Base-by-base conservation (phyloP, 2,888 invertebrate genomes). In the Periphyllus acericola region DNA sequence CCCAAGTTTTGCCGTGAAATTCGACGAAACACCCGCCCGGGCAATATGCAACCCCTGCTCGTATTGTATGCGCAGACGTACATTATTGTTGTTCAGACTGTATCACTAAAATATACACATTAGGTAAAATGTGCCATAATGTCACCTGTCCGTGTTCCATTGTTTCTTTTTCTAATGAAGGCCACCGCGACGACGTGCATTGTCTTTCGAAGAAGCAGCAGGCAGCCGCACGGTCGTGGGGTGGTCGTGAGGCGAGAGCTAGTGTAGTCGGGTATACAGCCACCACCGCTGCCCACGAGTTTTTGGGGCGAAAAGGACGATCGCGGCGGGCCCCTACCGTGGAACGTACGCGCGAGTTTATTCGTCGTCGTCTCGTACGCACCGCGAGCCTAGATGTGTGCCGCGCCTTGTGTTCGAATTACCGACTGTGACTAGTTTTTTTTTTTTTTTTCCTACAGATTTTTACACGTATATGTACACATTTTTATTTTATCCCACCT, bases 331-430 rank as follows among this genome's bases (percentile, higher is more conserved):
- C 29, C 29, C 19, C 46, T 40, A 71, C 71, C 52, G 19, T 79
- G 34, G 52, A 71, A 71, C n/a, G 19, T 60, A 60, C 25, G 4
- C 14, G 17, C 17, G 11, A n/a, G n/a, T n/a, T n/a, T n/a, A n/a
- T n/a, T n/a, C n/a, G n/a, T n/a, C n/a, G n/a, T n/a, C n/a, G n/a
- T n/a, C 34, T 17, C 29, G 34, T 32, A 52, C n/a, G 52, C 40
- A 85, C 52, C 25, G 34, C 79, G 14, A 46, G 36, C 68, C 52
- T 66, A 76, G n/a, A 66, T 84, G 40, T n/a, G n/a, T 71, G 60
- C 87, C 87, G 74, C 80, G 66, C 81, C 87, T 87, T n/a, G 81
- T 81, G 87, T 80, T 75, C 81, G 29, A 81, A 81, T 87, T 87
- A 75, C 81, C 75, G 81, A 81, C 81, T 74, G 81, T 87, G 74